Percentiles rank a stretch among this genome's conserved stretches.
phyloP scores from a whole-genome alignment of 2,888 invertebrate genomes.

The Eristalis tenax region DNA sequence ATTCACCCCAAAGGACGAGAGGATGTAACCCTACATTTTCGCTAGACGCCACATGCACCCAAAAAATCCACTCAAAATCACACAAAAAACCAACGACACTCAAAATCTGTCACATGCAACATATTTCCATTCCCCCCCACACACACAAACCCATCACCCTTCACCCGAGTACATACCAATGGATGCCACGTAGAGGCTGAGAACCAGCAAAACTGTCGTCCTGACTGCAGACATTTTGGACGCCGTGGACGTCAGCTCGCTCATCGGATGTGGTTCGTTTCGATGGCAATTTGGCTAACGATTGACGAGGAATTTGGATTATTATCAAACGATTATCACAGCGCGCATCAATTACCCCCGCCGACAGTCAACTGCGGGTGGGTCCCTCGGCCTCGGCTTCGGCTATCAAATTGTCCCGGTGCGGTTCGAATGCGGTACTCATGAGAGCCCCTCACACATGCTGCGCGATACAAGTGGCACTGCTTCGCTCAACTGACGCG shows the following conservation, averaged over 20 bases:
- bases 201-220: constrained; percentile 42
- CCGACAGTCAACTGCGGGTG: not conserved
- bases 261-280: constrained; percentile 61
- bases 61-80: not conserved
- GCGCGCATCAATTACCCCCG: constrained; percentile 56
- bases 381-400: constrained; percentile 23
- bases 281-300: constrained; percentile 52
- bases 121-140: no score
- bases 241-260: constrained; percentile 30
- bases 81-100: not conserved
- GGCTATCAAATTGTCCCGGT: constrained; percentile 40
- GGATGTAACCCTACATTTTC: no score
- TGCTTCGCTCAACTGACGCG: constrained; percentile 25
- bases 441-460: constrained; percentile 17
- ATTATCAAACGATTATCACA: constrained; percentile 63
- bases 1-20: no score
- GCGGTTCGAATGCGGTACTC: constrained; percentile 20
- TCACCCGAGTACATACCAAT: constrained; percentile 41
- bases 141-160: not conserved
- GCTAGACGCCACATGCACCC: not conserved
- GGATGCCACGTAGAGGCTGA: constrained; percentile 38
- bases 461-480: not conserved
- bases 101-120: not conserved
- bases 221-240: constrained; percentile 38
- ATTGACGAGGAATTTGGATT: constrained; percentile 42